These are phyloP conservation scores for Drosophila punjabiensis DNA, from an alignment of 1,140 invertebrate species.

Conservation along the genomic window DNA sequence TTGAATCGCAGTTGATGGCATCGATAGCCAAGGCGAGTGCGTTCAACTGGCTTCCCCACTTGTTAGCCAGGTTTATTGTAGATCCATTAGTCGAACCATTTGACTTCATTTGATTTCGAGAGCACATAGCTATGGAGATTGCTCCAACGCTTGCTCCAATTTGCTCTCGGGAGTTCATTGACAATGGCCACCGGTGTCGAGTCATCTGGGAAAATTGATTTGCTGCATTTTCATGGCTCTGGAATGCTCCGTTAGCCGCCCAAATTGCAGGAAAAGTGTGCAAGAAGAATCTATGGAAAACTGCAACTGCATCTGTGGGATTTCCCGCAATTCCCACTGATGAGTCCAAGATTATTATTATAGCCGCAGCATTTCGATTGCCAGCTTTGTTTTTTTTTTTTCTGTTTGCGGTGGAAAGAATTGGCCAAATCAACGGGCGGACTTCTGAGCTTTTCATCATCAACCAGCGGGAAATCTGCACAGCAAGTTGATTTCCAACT, in stretches of 20 bases:
- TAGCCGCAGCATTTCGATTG: slow-evolving; percentile 4
- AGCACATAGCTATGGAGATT: slow-evolving; percentile 11
- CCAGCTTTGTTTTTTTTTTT: not conserved
- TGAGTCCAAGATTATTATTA: slow-evolving; percentile 20
- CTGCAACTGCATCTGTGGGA: slow-evolving; percentile 25
- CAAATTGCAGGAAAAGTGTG: slow-evolving; percentile 22
- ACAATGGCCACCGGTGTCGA: slow-evolving; percentile 14
- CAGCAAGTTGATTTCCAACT: not conserved
- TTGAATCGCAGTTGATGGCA: slow-evolving; percentile 34
- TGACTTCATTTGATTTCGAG: slow-evolving; percentile 47
- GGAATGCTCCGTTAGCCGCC: slow-evolving; percentile 5
- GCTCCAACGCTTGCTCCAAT: not conserved
- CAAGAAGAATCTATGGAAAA: slow-evolving; percentile 2
- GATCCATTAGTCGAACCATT: slow-evolving; percentile 44
- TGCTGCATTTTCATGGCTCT: slow-evolving; percentile 7
- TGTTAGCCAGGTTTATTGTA: slow-evolving; percentile 50
- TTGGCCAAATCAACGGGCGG: slow-evolving; percentile 1
- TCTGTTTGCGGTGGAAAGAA: slow-evolving; percentile 3
- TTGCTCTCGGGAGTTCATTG: slow-evolving; percentile 32
- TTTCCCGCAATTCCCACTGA: slow-evolving; percentile 45
- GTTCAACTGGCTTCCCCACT: slow-evolving; percentile 46
- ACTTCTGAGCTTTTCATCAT: slow-evolving; percentile 2
- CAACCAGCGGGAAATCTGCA: not conserved
- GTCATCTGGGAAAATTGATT: slow-evolving; percentile 48
- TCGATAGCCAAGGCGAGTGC: slow-evolving; percentile 12